These are phyloP conservation scores for Megalopta genalis DNA, from an alignment of 1,140 invertebrate species.

Conservation along the genomic window DNA sequence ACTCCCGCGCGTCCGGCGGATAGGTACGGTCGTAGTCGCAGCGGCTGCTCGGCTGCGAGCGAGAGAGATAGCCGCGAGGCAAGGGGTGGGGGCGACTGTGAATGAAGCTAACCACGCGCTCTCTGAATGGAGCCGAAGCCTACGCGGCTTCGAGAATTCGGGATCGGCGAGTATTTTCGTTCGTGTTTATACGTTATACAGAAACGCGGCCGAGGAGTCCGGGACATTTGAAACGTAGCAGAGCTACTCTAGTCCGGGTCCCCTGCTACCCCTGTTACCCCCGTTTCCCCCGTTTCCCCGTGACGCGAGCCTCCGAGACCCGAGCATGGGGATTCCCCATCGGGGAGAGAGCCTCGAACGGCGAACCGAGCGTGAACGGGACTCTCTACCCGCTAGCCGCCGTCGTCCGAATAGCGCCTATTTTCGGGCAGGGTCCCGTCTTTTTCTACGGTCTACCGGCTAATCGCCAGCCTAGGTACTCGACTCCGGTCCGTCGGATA, in stretches of 20 bases:
- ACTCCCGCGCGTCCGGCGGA: constrained; percentile 51
- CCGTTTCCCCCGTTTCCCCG: no score
- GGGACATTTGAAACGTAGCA: constrained; percentile 71
- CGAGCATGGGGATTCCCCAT: no score
- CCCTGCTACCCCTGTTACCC: neutral
- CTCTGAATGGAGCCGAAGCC: constrained; percentile 59
- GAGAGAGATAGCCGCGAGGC: neutral
- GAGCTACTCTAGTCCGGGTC: constrained; percentile 40
- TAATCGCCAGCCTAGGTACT: no score
- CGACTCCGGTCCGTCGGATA: no score
- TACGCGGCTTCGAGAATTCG: neutral
- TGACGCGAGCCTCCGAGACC: no score
- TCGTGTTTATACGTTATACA: constrained; percentile 73
- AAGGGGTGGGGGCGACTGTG: constrained; percentile 65
- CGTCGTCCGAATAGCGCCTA: constrained; percentile 55
- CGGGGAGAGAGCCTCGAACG: neutral
- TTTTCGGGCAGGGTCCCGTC: constrained; percentile 26
- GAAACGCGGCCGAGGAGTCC: constrained; percentile 59
- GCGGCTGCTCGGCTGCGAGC: neutral
- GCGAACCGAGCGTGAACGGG: constrained; percentile 13
- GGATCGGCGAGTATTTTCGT: constrained; percentile 64
- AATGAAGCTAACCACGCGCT: constrained; percentile 71
- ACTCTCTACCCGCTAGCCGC: constrained; percentile 46
- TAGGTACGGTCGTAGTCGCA: neutral
- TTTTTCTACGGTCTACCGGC: no score